A percentile compares a stretch with the other conserved stretches of the same genome.
phyloP scores from a whole-genome alignment of 2,888 invertebrate species.

The Apomyelois bistriatella region DNA sequence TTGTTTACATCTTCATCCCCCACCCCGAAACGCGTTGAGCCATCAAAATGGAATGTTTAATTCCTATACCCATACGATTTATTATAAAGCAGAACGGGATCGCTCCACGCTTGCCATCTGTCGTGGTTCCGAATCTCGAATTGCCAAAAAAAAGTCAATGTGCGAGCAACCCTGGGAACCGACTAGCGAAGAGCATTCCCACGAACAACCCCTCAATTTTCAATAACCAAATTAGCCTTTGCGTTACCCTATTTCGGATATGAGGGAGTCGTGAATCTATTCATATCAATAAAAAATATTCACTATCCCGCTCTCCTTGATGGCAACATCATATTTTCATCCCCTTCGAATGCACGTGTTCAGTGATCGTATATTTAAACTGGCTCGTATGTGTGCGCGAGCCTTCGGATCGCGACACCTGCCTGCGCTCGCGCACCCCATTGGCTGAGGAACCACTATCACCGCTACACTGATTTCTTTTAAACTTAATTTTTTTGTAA shows the following conservation, averaged over 20 bases:
- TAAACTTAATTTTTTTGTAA: slow-evolving; percentile 70
- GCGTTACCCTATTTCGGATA: slow-evolving; percentile 81
- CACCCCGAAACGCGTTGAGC: slow-evolving; percentile 59
- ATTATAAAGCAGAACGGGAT: slow-evolving; percentile 74
- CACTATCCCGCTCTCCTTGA: slow-evolving; percentile 47
- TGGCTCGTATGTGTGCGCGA: slow-evolving; percentile 63
- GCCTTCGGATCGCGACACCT: slow-evolving; percentile 66
- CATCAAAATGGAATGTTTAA: slow-evolving; percentile 79
- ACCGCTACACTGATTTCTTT: slow-evolving; percentile 79
- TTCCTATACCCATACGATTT: slow-evolving; percentile 76
- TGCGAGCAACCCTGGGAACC: slow-evolving; percentile 83
- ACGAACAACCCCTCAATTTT: slow-evolving; percentile 82
- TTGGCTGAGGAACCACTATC: slow-evolving; percentile 69
- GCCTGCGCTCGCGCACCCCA: slow-evolving; percentile 70
- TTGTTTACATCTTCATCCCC: slow-evolving; percentile 79
- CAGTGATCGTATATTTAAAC: slow-evolving; percentile 68
- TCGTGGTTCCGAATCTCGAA: slow-evolving; percentile 75
- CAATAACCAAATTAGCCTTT: slow-evolving; percentile 82
- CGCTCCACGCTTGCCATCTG: slow-evolving; percentile 78
- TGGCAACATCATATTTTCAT: slow-evolving; percentile 51
- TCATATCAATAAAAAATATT: slow-evolving; percentile 73
- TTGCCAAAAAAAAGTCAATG: slow-evolving; percentile 76
- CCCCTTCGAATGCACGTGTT: slow-evolving; percentile 80
- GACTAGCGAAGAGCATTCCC: slow-evolving; percentile 82
- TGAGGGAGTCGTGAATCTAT: slow-evolving; percentile 79